Percentiles rank a stretch among this genome's conserved stretches.
Conservation (phyloP, 2,888 invertebrate genomes). For the Ellobium chinense region DNA sequence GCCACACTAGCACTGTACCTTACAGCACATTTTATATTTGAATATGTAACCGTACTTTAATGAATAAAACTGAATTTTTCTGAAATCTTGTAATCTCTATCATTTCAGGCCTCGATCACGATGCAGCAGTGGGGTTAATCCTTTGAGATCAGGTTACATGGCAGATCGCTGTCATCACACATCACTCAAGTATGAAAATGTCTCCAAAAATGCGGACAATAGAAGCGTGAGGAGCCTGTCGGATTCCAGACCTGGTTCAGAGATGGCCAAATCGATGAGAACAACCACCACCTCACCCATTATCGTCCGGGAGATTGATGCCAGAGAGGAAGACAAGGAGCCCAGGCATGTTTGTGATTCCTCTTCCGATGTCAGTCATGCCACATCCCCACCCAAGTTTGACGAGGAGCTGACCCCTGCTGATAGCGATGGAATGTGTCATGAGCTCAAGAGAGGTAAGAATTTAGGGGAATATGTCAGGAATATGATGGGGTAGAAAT, state of each 20-base stretch:
- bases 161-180: no score
- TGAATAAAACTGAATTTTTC: no score
- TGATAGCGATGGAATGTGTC: constrained; percentile 46
- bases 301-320: not conserved
- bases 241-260: not conserved
- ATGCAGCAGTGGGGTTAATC: no score
- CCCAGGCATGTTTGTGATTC: not conserved
- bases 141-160: no score
- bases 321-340: no score
- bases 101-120: no score
- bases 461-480: no score
- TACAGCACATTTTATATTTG: no score
- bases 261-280: not conserved
- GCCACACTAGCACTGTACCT: no score
- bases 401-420: constrained; percentile 42
- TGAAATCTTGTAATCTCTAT: no score
- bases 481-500: no score
- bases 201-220: not conserved
- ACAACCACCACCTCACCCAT: constrained; percentile 21
- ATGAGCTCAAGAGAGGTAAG: constrained; percentile 39
- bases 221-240: not conserved
- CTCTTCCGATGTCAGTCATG: constrained; percentile 32
- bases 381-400: constrained; percentile 1
- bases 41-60: no score
- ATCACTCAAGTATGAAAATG: not conserved